Conservation (phyloP, 2,888 invertebrate genomes). For the Trissonchulus latispiculum region DNA sequence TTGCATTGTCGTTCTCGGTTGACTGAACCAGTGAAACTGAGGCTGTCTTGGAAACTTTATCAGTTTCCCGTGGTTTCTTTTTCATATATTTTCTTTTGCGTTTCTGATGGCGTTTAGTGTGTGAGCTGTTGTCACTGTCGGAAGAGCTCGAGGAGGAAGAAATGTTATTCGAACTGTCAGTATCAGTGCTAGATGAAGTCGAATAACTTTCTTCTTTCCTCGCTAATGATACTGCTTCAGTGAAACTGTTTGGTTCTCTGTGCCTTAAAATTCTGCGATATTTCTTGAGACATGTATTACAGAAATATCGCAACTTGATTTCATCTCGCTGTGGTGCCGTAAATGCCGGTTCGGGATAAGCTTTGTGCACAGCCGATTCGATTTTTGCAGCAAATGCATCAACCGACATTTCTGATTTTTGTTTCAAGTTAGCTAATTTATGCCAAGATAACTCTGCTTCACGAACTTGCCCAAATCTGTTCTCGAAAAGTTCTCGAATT, state of each 20-base stretch:
- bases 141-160: no score
- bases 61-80: no score
- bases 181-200: background rate
- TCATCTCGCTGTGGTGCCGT: background rate
- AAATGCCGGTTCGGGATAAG: background rate
- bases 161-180: no score
- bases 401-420: background rate
- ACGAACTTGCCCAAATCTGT: background rate
- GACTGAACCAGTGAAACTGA: background rate
- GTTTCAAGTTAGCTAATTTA: background rate
- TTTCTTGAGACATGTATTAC: background rate
- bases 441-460: background rate
- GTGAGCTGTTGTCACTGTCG: no score
- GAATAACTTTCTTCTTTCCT: background rate
- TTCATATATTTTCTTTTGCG: no score
- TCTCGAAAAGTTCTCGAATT: background rate
- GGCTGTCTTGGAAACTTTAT: background rate
- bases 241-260: background rate
- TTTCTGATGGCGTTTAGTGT: background rate
- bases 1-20: background rate
- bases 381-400: background rate
- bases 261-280: background rate
- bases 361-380: background rate
- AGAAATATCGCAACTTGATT: background rate
- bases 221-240: background rate